A percentile compares a stretch with the other conserved stretches of the same genome.
Conservation (phyloP, 2,888 invertebrate genomes). For the Meandrusa payeni region DNA sequence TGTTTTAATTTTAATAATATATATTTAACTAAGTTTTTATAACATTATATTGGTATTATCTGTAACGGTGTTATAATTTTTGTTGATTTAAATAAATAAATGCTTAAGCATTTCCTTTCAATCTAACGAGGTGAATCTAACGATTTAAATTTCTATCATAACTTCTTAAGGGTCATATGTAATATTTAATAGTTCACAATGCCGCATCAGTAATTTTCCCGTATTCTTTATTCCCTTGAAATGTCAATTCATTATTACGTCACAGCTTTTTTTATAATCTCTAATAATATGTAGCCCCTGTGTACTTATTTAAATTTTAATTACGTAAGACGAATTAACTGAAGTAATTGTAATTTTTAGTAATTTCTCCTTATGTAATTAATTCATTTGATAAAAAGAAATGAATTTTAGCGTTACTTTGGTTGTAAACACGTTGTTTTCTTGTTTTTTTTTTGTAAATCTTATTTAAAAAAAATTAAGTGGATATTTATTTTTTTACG, state of each 20-base stretch:
- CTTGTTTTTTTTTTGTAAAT: conserved; percentile 42
- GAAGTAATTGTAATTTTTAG: conserved; percentile 10
- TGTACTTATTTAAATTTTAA: conserved; percentile 7
- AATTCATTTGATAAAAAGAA: conserved; percentile 11
- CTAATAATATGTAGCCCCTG: background rate
- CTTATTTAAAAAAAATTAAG: conserved; percentile 42
- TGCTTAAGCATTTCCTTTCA: no score
- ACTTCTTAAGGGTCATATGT: conserved; percentile 5
- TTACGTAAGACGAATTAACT: conserved; percentile 11
- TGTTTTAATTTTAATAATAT: no score
- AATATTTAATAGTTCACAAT: conserved; percentile 8
- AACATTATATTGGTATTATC: no score
- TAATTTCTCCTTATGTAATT: background rate
- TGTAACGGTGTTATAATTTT: no score
- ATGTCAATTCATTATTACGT: conserved; percentile 20
- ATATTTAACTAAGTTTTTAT: no score
- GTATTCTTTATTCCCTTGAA: conserved; percentile 5
- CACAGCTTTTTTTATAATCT: conserved; percentile 1
- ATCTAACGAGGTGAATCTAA: no score
- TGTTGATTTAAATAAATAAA: no score
- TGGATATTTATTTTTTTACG: conserved; percentile 62
- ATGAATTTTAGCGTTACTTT: conserved; percentile 30
- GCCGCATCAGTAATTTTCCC: no score
- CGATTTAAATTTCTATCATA: no score
- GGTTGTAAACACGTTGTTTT: conserved; percentile 39